Conservation (phyloP, 1,140 invertebrate genomes). For the Trypoxylus dichotomus region DNA sequence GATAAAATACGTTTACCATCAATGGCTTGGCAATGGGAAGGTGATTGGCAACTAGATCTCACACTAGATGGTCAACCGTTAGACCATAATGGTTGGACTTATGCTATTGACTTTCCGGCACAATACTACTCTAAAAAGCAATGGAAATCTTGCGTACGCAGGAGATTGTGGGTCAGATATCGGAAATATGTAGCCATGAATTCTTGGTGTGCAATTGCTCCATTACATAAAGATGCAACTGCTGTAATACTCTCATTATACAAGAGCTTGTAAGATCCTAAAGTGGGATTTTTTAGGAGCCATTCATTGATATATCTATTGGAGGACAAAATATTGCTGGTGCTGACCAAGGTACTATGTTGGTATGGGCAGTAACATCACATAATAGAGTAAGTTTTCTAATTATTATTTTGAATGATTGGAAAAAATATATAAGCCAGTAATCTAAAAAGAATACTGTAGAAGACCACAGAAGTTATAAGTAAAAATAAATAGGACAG, state of each 20-base stretch:
- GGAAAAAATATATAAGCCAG: not conserved
- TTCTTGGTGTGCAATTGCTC: constrained; percentile 88
- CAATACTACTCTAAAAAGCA: constrained; percentile 80
- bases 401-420: not conserved
- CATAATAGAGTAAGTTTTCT: constrained; percentile 69
- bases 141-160: constrained; percentile 88
- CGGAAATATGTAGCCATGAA: constrained; percentile 85
- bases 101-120: constrained; percentile 89
- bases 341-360: constrained; percentile 68
- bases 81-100: constrained; percentile 91
- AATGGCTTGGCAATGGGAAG: constrained; percentile 93
- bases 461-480: no score
- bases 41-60: constrained; percentile 87
- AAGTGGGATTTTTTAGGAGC: constrained; percentile 59
- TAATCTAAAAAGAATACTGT: not conserved
- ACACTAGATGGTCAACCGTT: constrained; percentile 84
- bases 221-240: constrained; percentile 84
- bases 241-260: constrained; percentile 56
- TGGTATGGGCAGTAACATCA: constrained; percentile 90
- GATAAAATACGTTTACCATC: constrained; percentile 84
- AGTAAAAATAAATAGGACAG: no score
- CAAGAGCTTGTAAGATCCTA: not conserved
- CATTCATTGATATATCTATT: constrained; percentile 81
- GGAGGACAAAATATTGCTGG: constrained; percentile 82
- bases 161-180: constrained; percentile 87